Percentiles rank a stretch among this genome's conserved stretches.
phyloP scores from a whole-genome alignment of 1,140 invertebrate species.

The Diabrotica virgifera region DNA sequence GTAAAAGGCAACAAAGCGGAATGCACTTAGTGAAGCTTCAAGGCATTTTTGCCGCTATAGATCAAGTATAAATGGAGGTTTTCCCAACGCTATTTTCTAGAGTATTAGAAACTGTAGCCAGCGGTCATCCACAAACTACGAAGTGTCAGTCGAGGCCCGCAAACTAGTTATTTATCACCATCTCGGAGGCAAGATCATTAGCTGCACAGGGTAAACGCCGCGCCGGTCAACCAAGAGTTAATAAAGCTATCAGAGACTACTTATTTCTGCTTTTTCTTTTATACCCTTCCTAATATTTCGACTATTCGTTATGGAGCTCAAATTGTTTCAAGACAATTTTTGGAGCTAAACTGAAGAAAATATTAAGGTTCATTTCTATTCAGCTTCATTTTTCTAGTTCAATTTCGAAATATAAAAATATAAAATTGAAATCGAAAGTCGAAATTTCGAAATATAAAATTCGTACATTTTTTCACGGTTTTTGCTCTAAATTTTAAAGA shows the following conservation, averaged over 20 bases:
- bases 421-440: too few species aligned
- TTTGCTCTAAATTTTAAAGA: too few species aligned
- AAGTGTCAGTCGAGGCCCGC: slow-evolving; percentile 31
- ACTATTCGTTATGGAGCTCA: too few species aligned
- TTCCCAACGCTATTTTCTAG: slow-evolving; percentile 19
- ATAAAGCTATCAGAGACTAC: slow-evolving; percentile 32
- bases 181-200: slow-evolving; percentile 29
- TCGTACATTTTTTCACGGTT: too few species aligned
- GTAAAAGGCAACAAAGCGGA: not conserved
- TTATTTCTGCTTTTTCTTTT: slow-evolving; percentile 11
- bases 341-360: too few species aligned
- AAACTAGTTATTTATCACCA: slow-evolving; percentile 36
- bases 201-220: slow-evolving; percentile 24
- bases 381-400: too few species aligned
- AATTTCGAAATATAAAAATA: too few species aligned
- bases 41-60: slow-evolving; percentile 13
- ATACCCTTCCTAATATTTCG: too few species aligned
- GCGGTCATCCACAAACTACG: slow-evolving; percentile 33
- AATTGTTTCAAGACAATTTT: too few species aligned
- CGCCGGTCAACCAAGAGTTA: slow-evolving; percentile 24
- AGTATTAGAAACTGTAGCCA: slow-evolving; percentile 27
- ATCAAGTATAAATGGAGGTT: slow-evolving; percentile 19
- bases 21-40: slow-evolving; percentile 8
- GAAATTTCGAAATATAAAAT: too few species aligned
- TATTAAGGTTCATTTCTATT: too few species aligned